Conservation (phyloP, 2,888 invertebrate species). For the Darwinula stevensoni region DNA sequence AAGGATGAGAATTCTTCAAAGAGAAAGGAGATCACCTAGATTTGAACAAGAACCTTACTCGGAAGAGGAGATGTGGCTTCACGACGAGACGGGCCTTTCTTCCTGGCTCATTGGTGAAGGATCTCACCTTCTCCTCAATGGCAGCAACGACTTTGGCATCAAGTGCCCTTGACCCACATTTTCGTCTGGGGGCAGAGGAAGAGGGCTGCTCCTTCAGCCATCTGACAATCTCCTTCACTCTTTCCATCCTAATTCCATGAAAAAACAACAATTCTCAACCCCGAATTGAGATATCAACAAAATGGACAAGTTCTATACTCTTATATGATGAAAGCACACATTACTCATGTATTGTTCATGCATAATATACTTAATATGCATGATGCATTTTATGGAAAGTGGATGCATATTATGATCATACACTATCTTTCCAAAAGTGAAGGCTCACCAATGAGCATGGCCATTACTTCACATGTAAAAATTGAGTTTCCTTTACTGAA, state of each 20-base stretch:
- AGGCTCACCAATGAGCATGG: too few species aligned
- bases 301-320: too few species aligned
- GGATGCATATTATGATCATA: too few species aligned
- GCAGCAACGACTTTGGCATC: slow-evolving; percentile 30
- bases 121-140: slow-evolving; percentile 23
- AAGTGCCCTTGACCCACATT: slow-evolving; percentile 36
- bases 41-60: slow-evolving; percentile 20
- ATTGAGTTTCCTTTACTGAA: too few species aligned
- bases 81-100: slow-evolving; percentile 18
- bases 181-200: slow-evolving; percentile 25
- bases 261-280: slow-evolving; percentile 7
- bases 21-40: slow-evolving; percentile 4
- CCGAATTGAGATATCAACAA: too few species aligned
- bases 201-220: slow-evolving; percentile 47
- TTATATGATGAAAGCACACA: too few species aligned
- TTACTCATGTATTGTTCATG: too few species aligned
- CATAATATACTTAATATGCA: too few species aligned
- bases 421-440: too few species aligned
- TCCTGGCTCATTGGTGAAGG: slow-evolving; percentile 10
- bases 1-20: too few species aligned
- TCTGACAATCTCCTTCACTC: slow-evolving; percentile 17
- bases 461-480: too few species aligned
- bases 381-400: too few species aligned
- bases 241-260: slow-evolving; percentile 8
- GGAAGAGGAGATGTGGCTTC: slow-evolving; percentile 42